Evolutionary conservation across 2,113 vertebrate genomes (phyloP).

Genomic region (Trinectes maculatus): DNA sequence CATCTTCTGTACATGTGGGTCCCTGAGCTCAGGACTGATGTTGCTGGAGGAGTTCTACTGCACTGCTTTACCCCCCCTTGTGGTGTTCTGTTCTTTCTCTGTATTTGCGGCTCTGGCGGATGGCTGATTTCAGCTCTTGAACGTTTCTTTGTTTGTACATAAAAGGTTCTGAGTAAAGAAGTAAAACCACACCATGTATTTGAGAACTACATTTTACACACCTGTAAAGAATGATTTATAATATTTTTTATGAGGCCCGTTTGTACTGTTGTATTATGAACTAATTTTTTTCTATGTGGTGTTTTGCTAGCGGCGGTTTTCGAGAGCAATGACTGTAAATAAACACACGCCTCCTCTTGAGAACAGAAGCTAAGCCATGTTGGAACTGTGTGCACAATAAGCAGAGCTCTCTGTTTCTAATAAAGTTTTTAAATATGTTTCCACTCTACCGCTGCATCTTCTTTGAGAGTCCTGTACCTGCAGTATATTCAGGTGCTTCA

Average conservation of each 20-base stretch:
- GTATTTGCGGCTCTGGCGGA: slow-evolving; percentile 13
- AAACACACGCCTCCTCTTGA: slow-evolving; percentile 58
- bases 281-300: slow-evolving; percentile 84
- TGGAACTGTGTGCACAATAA: slow-evolving; percentile 87
- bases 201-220: slow-evolving; percentile 91
- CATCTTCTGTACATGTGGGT: neutral
- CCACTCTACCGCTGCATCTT: neutral
- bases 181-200: slow-evolving; percentile 82
- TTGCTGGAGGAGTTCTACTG: slow-evolving; percentile 8
- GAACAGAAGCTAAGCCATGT: slow-evolving; percentile 81
- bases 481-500: neutral
- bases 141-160: slow-evolving; percentile 85
- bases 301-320: slow-evolving; percentile 74
- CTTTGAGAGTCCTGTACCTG: neutral
- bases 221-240: slow-evolving; percentile 94
- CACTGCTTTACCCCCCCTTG: neutral
- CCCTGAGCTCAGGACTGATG: neutral
- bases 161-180: slow-evolving; percentile 83
- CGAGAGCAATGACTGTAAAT: slow-evolving; percentile 70
- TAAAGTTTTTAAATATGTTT: slow-evolving; percentile 91
- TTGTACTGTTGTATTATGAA: slow-evolving; percentile 87
- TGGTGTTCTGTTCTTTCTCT: slow-evolving; percentile 12
- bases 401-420: slow-evolving; percentile 88
- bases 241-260: slow-evolving; percentile 96
- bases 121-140: slow-evolving; percentile 24